phyloP scores from a whole-genome alignment of 2,113 vertebrate species.

The Taurulus bubalis region DNA sequence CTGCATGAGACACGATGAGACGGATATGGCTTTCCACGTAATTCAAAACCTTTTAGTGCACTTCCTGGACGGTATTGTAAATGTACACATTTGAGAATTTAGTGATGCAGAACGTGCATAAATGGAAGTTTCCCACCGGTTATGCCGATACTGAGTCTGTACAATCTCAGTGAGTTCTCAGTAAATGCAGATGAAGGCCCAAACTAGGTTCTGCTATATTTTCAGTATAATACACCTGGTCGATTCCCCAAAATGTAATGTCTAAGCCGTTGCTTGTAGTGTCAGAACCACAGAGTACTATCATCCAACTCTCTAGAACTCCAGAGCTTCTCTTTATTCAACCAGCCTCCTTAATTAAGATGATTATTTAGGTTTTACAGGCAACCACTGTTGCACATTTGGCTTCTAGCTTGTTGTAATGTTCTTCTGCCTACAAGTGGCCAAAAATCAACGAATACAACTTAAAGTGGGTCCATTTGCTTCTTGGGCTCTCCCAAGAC shows the following conservation, averaged over 20 bases:
- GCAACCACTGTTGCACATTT: background rate
- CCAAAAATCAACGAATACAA: background rate
- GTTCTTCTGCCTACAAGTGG: background rate
- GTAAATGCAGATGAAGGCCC: background rate
- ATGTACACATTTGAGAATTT: background rate
- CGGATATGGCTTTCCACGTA: background rate
- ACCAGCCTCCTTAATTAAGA: background rate
- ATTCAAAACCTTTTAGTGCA: background rate
- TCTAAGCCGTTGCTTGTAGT: background rate
- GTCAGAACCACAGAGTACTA: background rate
- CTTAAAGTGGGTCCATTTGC: background rate
- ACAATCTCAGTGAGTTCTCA: background rate
- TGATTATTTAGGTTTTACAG: background rate
- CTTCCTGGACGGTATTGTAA: background rate
- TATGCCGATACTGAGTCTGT: background rate
- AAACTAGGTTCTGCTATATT: background rate
- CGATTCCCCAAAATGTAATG: background rate
- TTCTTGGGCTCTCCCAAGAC: background rate
- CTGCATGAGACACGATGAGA: background rate
- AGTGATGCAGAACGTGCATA: background rate
- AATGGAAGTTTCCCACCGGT: background rate
- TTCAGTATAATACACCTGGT: background rate
- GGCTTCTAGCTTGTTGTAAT: background rate
- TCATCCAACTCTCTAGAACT: background rate
- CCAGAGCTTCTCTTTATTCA: background rate